Base-by-base conservation (phyloP, 2,797 vertebrate genomes). In the Sarcophilus harrisii region DNA sequence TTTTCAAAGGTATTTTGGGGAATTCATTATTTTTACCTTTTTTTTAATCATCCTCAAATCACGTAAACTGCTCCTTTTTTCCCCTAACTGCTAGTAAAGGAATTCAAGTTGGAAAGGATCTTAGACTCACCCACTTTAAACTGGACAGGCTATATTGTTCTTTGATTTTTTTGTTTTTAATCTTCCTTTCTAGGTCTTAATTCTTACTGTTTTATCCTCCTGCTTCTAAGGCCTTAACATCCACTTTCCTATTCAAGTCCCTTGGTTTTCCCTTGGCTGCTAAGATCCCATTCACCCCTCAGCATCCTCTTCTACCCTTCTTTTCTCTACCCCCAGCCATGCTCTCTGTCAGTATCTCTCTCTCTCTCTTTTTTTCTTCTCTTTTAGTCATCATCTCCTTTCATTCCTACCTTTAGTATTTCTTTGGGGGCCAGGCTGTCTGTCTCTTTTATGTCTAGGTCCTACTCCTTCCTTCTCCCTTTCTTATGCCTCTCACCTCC, bases 311-410 rank as follows among this genome's bases (percentile, higher is more conserved):
- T 95, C 66, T 24, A 55, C 62, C 32, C 52, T 57, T 87, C 58
- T 24, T 30, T 24, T 16, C 30, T 9, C 32, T 49, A 8, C 9
- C 94, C 95, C 94, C 91, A 89, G 52, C 58, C 94, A 95, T 94
- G 73, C 97, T 97, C 95, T 96, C 96, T 97, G 95, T 93, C 90
- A 81, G 90, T 93, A 92, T 95, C 92, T 94, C 87, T 5, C 66
- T 93, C 92, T 60, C 57, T 93, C 91, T 58, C 97, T 45, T 90
- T 94, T 96, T 97, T 97, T 95, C 94, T 96, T 87, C 73, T 87
- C 73, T 87, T 87, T 93, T 57, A 93, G 66, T 92, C 49, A 92
- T 32, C 58, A 54, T 32, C 92, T 94, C 95, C 94, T 95, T 96
- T 98, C 93, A 96, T 54, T 93, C 94, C 96, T 87, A 87, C 73